Base-by-base conservation (phyloP, 2,113 vertebrate species). In the Helogale parvula region DNA sequence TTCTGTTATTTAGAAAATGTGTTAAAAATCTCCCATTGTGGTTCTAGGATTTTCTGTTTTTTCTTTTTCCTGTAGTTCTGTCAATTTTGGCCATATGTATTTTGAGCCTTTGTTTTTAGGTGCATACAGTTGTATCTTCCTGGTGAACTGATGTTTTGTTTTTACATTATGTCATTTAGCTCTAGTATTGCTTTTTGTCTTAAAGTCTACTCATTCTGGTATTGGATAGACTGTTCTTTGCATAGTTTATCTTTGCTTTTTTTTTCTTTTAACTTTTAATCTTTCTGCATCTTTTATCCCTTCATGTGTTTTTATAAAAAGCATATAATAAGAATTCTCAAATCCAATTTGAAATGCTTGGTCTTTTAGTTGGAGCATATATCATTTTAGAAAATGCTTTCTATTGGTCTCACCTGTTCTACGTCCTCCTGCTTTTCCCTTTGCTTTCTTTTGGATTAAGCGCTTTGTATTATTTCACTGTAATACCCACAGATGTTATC, bases 181-280 rank as follows among this genome's bases (percentile, higher is more conserved):
- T 77, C 83, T 45, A 69, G 31, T 7, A n/a, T 47, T 76, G 66
- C 47, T 65, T 82, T 94, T 91, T 95, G 69, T 84, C 54, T 89
- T 86, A 63, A 96, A 94, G 54, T 89, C 41, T 65, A 47, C 29
- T 83, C n/a, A 81, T 41, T 90, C 29, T 95, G 77, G 38, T 63
- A 77, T 7, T 92, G 17, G 60, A 17, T 16, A 72, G 41, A 27
- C 29, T 77, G 29, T 25, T 81, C 41, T 87, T 63, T 68, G 50
- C 68, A 65, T 13, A 5, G 38, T 54, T n/a, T 33, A 77, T 50
- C 85, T 77, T 76, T 72, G 54, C 41, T n/a, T 38, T 11, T 9
- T 10, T 57, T 29, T 16, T 80, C 38, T 31, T 76, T 92, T 74
- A n/a, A 66, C 50, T 57, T 77, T 86, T 57, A 90, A 71, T 77